Base-by-base conservation (phyloP, 2,888 invertebrate genomes). In the Brachyopa scutellaris region DNA sequence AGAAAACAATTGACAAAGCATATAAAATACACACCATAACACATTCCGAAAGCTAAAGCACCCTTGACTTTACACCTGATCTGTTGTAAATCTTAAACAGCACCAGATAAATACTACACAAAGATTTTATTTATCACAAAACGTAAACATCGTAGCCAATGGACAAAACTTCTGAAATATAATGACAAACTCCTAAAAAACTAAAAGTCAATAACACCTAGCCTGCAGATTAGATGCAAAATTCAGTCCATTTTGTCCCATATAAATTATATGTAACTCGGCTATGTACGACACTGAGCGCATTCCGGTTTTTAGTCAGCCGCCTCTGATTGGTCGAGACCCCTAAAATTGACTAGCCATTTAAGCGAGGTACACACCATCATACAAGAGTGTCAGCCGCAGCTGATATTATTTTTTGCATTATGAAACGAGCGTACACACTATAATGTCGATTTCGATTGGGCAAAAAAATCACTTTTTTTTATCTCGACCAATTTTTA, bases 21-120 rank as follows among this genome's bases (percentile, higher is more conserved):
- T 40, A 40, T 40, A 5, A 8, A 19, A 66, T 66, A 66, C 66
- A 66, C 66, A 53, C 53, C 66, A 42, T 66, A 66, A 40, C 53
- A 53, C 66, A 53, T 53, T 66, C 53, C 29, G 23, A 51, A 49
- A 51, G 17, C 38, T 26, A 17, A 38, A 64, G 64, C 64, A 64
- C 49, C 47, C 9, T 62, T 17, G 13, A 29, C 13, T 15, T n/a
- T 13, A 49, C 9, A 33, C 33, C 8, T 23, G 26, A 40, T 40
- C 5, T 1, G 2, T 29, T 31, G 36, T 42, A 8, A 45, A 29
- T 1, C 11, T 42, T 11, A 19, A 15, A 31, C 23, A 13, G 23
- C 42, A 59, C 42, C 3, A 23, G 3, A 15, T n/a, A 31, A 45
- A 31, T 21, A 45, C 3, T 31, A 57, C 40, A 21, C 7, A 1